Evolutionary conservation across 2,113 vertebrate genomes (phyloP).

Genomic region (Carollia perspicillata): DNA sequence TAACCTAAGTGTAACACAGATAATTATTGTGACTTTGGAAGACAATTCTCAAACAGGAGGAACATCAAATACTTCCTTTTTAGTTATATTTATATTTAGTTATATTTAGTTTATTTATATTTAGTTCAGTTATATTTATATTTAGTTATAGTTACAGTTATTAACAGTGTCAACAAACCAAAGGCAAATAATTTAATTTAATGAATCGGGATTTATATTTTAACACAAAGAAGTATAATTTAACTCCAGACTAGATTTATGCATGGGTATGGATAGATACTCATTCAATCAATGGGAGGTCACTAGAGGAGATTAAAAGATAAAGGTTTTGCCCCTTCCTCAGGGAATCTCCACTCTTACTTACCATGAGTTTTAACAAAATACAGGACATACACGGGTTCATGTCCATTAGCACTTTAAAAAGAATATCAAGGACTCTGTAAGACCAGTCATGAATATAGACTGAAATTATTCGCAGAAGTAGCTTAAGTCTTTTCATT

Average conservation of each 20-base stretch:
- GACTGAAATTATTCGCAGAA: neutral
- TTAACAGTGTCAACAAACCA: neutral
- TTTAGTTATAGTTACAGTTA: conserved; percentile 38
- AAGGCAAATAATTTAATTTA: conserved; percentile 58
- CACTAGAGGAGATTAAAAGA: neutral
- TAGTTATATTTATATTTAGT: conserved; percentile 28
- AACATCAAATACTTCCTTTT: neutral
- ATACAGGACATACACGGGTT: neutral
- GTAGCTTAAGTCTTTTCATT: neutral
- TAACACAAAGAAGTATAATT: neutral
- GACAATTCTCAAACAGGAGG: conserved; percentile 29
- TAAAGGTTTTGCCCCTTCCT: neutral
- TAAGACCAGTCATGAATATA: neutral
- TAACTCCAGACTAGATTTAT: neutral
- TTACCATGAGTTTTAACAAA: neutral
- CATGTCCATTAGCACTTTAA: neutral
- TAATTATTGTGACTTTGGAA: conserved; percentile 3
- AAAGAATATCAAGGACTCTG: neutral
- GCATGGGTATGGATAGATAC: neutral
- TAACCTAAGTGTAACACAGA: conserved; percentile 25
- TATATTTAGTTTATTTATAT: conserved; percentile 38
- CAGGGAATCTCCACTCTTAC: neutral
- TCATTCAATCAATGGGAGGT: neutral
- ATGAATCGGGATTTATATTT: conserved; percentile 47
- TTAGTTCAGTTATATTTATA: conserved; percentile 40